phyloP scores from a whole-genome alignment of 2,113 vertebrate species.

The Semicossyphus pulcher region DNA sequence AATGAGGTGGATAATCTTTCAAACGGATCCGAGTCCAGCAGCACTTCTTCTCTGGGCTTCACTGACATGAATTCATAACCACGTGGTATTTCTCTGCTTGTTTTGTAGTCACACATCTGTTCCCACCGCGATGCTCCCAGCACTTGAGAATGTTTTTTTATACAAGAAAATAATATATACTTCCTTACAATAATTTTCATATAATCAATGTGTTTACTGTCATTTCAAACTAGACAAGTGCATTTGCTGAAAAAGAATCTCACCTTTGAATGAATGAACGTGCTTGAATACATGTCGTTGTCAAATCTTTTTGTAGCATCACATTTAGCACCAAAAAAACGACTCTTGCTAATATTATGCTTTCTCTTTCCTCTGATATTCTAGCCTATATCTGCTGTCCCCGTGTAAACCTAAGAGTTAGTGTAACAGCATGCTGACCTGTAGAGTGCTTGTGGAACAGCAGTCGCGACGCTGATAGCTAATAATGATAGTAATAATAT shows the following conservation, averaged over 20 bases:
- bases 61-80: neutral
- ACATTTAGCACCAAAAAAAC: conserved; percentile 35
- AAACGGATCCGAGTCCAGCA: conserved; percentile 1
- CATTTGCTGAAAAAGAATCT: neutral
- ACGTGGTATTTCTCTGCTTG: neutral
- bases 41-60: neutral
- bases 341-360: neutral
- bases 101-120: conserved; percentile 16
- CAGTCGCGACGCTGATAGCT: conserved; percentile 30
- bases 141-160: conserved; percentile 62
- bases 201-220: conserved; percentile 20
- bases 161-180: neutral
- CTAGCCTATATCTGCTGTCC: conserved; percentile 52
- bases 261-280: conserved; percentile 23
- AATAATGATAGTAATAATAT: conserved; percentile 38
- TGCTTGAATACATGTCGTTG: neutral
- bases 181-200: conserved; percentile 10
- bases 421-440: conserved; percentile 69
- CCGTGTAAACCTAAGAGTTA: conserved; percentile 43
- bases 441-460: conserved; percentile 63
- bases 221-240: neutral
- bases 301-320: conserved; percentile 49
- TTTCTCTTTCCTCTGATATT: conserved; percentile 46
- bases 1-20: neutral
- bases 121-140: conserved; percentile 5